Conservation (phyloP, 1,140 invertebrate species). For the Eufriesea mexicana region DNA sequence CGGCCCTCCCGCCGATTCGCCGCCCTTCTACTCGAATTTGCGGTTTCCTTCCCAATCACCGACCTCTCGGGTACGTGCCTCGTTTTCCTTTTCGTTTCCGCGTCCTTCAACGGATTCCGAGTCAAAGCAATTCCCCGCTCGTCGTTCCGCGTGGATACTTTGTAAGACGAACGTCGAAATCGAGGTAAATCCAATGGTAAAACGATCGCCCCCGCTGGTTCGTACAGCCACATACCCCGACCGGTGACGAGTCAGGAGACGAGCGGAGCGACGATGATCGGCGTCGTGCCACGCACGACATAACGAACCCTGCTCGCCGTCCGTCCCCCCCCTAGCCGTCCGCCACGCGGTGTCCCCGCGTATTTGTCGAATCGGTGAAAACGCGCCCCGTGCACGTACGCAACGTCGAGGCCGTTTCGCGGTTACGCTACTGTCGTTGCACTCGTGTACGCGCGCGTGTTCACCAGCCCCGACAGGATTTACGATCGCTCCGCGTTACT, state of each 20-base stretch:
- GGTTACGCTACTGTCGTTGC: slow-evolving; percentile 24
- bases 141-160: too few relatives aligned
- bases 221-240: not conserved
- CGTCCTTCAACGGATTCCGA: too few relatives aligned
- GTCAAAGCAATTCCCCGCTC: too few relatives aligned
- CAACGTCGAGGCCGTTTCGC: not conserved
- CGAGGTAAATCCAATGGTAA: too few relatives aligned
- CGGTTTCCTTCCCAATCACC: not conserved
- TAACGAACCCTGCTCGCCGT: slow-evolving; percentile 10
- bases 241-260: not conserved
- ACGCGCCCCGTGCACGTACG: not conserved
- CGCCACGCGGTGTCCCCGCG: not conserved
- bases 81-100: too few relatives aligned
- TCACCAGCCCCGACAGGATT: slow-evolving; percentile 52
- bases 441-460: slow-evolving; percentile 33
- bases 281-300: slow-evolving; percentile 11
- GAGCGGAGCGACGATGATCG: not conserved
- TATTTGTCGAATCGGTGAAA: slow-evolving; percentile 38
- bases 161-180: too few relatives aligned
- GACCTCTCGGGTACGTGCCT: too few relatives aligned
- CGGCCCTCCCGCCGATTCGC: not conserved
- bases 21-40: not conserved
- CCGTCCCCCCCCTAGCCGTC: too few relatives aligned
- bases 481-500: slow-evolving; percentile 64
- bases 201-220: too few relatives aligned